These are phyloP conservation scores for Poicephalus meyeri DNA, from an alignment of 2,113 vertebrate species.

Conservation along the genomic window DNA sequence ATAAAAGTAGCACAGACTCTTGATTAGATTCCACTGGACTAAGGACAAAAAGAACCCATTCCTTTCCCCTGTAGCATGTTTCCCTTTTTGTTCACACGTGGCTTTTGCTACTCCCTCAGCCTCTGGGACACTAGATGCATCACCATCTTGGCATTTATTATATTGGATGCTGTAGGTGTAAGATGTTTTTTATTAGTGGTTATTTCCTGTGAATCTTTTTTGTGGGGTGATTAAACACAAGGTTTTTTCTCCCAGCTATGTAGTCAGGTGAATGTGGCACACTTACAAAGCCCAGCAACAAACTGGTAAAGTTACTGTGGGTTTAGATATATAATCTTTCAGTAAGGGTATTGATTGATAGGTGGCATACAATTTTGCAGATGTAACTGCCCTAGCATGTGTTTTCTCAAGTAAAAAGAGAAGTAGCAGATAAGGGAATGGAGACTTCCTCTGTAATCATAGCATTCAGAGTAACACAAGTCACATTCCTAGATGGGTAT, in stretches of 20 bases:
- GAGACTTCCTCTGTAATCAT: background rate
- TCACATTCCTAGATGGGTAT: background rate
- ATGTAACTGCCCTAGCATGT: background rate
- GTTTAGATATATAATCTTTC: background rate
- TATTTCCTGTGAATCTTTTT: slow-evolving; percentile 2
- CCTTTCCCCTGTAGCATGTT: background rate
- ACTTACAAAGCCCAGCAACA: background rate
- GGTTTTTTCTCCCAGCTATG: background rate
- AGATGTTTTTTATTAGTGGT: background rate
- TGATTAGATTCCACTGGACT: slow-evolving; percentile 50
- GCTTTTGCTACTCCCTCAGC: background rate
- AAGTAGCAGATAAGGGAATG: background rate
- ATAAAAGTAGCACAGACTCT: slow-evolving; percentile 17
- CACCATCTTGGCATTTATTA: background rate
- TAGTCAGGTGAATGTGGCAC: background rate
- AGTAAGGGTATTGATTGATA: background rate
- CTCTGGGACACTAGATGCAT: background rate
- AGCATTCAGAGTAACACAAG: background rate
- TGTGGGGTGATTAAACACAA: background rate
- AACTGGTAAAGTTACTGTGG: background rate
- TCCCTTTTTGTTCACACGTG: slow-evolving; percentile 11
- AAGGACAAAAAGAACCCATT: slow-evolving; percentile 34
- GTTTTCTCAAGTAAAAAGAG: background rate
- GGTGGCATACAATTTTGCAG: background rate
- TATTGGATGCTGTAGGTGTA: background rate